Percentiles rank a stretch among this genome's conserved stretches.
Evolutionary conservation across 1,140 invertebrate species (phyloP).

Genomic region (Drosophila kepulauana): DNA sequence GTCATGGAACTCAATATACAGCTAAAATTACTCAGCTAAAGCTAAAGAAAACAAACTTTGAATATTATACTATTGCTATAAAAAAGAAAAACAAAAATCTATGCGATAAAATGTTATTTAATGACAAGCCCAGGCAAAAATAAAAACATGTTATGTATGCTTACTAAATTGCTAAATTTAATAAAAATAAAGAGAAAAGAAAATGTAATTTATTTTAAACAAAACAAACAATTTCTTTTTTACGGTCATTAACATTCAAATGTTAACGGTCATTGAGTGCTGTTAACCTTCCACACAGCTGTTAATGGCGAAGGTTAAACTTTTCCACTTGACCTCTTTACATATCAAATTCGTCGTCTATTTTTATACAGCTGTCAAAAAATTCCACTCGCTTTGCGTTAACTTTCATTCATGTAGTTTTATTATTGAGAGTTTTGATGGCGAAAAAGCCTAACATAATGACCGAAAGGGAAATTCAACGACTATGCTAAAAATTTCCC

Average conservation of each 20-base stretch:
- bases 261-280: conserved; percentile 2
- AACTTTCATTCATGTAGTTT: too few relatives aligned
- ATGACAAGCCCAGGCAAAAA: conserved; percentile 27
- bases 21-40: conserved; percentile 46
- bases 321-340: too few relatives aligned
- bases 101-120: conserved; percentile 62
- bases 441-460: neutral
- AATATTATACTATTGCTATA: conserved; percentile 63
- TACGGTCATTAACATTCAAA: neutral
- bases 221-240: neutral
- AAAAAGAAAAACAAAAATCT: neutral
- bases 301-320: too few relatives aligned
- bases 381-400: too few relatives aligned
- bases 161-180: conserved; percentile 71
- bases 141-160: conserved; percentile 65
- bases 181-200: conserved; percentile 46
- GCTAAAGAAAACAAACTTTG: conserved; percentile 22
- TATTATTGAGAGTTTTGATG: too few relatives aligned
- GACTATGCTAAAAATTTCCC: conserved; percentile 41
- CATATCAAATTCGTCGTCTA: too few relatives aligned
- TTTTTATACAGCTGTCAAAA: too few relatives aligned
- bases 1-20: conserved; percentile 27
- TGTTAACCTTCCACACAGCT: neutral
- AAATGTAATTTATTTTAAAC: conserved; percentile 58
- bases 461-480: neutral